These are phyloP conservation scores for Agrilus mali DNA, from an alignment of 2,888 invertebrate genomes.

Conservation along the genomic window DNA sequence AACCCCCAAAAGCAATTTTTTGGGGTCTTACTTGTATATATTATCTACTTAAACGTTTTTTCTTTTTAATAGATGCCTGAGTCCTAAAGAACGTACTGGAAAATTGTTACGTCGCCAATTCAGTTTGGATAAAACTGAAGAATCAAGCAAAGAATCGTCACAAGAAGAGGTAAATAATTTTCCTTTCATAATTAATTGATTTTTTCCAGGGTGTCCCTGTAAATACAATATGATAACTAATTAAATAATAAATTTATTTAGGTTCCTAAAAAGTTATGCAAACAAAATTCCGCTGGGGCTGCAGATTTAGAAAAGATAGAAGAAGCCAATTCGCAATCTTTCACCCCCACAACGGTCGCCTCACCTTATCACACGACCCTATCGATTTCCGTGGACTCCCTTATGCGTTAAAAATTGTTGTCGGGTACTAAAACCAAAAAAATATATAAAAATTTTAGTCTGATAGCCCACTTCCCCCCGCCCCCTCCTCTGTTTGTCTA, in stretches of 20 bases:
- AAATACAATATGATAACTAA: too few relatives aligned
- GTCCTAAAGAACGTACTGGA: slow-evolving; percentile 39
- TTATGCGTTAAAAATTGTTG: slow-evolving; percentile 21
- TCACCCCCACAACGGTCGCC: slow-evolving; percentile 26
- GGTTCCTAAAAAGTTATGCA: slow-evolving; percentile 38
- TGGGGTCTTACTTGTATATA: too few relatives aligned
- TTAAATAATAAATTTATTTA: too few relatives aligned
- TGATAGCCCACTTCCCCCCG: too few relatives aligned
- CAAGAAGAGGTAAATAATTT: slow-evolving; percentile 27
- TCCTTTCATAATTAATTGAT: too few relatives aligned
- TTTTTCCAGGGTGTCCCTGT: too few relatives aligned
- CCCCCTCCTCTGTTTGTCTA: too few relatives aligned
- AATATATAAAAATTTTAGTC: too few relatives aligned
- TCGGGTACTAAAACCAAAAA: too few relatives aligned
- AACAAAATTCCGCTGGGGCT: slow-evolving; percentile 56
- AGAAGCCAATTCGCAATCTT: slow-evolving; percentile 42
- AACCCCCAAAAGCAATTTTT: too few relatives aligned
- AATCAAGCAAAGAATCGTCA: slow-evolving; percentile 30
- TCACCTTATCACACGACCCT: slow-evolving; percentile 27
- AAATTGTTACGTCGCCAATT: slow-evolving; percentile 50
- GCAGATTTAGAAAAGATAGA: slow-evolving; percentile 58
- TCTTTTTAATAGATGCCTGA: slow-evolving; percentile 44
- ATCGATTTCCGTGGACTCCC: slow-evolving; percentile 32
- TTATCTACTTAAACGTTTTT: too few relatives aligned
- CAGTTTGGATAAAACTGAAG: slow-evolving; percentile 55